Evolutionary conservation across 1,140 invertebrate species (phyloP), one percentile per base, ranked within the genome.

Genomic region (Rhyacophila brunnea): DNA sequence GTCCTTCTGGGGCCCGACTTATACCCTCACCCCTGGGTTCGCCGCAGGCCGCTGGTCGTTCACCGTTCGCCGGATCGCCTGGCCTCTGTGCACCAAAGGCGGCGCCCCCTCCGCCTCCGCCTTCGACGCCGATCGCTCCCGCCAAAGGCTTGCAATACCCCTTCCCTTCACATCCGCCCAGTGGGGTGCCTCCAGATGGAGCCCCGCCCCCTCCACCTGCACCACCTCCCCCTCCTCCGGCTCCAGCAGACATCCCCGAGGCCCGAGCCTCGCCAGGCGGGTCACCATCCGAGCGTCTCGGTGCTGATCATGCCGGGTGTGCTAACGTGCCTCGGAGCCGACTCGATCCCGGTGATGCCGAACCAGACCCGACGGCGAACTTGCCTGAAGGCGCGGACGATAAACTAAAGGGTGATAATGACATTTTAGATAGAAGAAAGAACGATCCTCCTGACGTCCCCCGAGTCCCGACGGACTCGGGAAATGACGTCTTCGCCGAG

Each of bases 131-230:
- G 11, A 7, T 45, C 18, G 38, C 69, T 47, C 67, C 73, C 34
- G 73, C 74, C 34, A 87, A 89, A 67, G 85, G 87, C 18, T 71
- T 91, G 23, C 88, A 91, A 67, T 91, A 91, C 77, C 89, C 90
- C 17, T 91, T 91, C 78, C 89, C 89, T 67, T 86, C 84, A 73
- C 86, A 87, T 78, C 87, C 87, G 67, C 84, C 85, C 59, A 74
- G 83, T 59, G 75, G 78, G 58, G 71, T 77, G 47, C 73, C 78
- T 57, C 68, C 59, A 73, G 66, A 67, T 66, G 67, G 18, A 11
- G 56, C 66, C 11, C 64, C 65, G 60, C 60, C 67, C 43, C 54
- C 64, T 17, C 66, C 53, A 35, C 61, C 61, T 53, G 62, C 64
- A 35, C 65, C 43, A 57, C 40, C 56, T 54, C 54, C 55, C 48